Conservation (phyloP, 1,140 invertebrate species). For the Drosophila parvula region DNA sequence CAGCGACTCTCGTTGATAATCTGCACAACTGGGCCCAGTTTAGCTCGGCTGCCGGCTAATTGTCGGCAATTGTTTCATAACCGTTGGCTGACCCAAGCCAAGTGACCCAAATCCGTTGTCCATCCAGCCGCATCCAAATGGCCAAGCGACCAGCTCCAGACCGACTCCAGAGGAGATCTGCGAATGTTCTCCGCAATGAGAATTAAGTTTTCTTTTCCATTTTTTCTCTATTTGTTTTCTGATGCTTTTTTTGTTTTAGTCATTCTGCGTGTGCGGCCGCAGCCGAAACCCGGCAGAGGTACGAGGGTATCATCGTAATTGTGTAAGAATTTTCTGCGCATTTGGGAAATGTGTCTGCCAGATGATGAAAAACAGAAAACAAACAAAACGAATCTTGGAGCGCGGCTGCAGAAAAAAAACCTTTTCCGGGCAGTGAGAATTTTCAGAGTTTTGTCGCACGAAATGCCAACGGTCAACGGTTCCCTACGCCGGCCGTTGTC, state of each 20-base stretch:
- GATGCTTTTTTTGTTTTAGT: slow-evolving; percentile 37
- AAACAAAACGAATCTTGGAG: slow-evolving; percentile 32
- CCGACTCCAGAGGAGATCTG: slow-evolving; percentile 35
- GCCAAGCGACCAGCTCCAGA: slow-evolving; percentile 25
- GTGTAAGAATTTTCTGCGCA: slow-evolving; percentile 61
- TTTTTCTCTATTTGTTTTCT: slow-evolving; percentile 6
- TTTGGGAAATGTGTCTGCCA: slow-evolving; percentile 72
- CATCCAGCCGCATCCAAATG: slow-evolving; percentile 54
- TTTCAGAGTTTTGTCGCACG: slow-evolving; percentile 76
- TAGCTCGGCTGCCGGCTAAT: slow-evolving; percentile 57
- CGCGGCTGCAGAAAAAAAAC: slow-evolving; percentile 15
- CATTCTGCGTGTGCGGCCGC: slow-evolving; percentile 55
- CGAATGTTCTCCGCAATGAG: slow-evolving; percentile 37
- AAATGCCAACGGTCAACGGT: slow-evolving; percentile 70
- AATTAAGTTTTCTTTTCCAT: slow-evolving; percentile 41
- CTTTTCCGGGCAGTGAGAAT: slow-evolving; percentile 63
- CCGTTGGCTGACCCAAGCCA: slow-evolving; percentile 71
- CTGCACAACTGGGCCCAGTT: slow-evolving; percentile 43
- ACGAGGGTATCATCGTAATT: slow-evolving; percentile 55
- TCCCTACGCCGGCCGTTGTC: slow-evolving; percentile 69
- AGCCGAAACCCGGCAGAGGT: slow-evolving; percentile 49
- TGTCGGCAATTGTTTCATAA: slow-evolving; percentile 77
- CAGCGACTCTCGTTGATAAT: slow-evolving; percentile 62
- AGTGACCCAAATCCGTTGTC: slow-evolving; percentile 66
- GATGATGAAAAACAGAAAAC: slow-evolving; percentile 61